A percentile compares a stretch with the other conserved stretches of the same genome.
Conservation (phyloP, 2,888 invertebrate genomes). For the Lydus trimaculatus region DNA sequence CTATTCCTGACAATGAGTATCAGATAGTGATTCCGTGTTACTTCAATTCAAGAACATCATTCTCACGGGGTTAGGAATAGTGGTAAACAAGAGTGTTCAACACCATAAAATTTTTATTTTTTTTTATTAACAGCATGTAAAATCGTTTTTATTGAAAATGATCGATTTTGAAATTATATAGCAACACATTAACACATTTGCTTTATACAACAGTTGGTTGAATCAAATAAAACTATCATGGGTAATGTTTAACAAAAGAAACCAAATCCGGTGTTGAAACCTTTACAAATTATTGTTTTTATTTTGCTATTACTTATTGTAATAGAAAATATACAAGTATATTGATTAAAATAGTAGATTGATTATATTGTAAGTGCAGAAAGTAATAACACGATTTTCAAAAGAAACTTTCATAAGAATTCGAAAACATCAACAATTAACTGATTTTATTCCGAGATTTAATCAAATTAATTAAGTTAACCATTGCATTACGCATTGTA, state of each 20-base stretch:
- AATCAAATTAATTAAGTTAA: too few relatives aligned
- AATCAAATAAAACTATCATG: constrained; percentile 1
- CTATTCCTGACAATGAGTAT: too few relatives aligned
- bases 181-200: constrained; percentile 24
- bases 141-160: constrained; percentile 26
- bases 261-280: not conserved
- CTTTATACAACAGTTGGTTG: constrained; percentile 11
- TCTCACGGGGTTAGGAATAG: too few relatives aligned
- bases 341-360: too few relatives aligned
- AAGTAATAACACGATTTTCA: too few relatives aligned
- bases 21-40: too few relatives aligned
- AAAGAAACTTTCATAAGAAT: too few relatives aligned
- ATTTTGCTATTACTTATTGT: not conserved
- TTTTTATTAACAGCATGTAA: constrained; percentile 14
- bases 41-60: too few relatives aligned
- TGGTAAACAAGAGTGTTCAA: constrained; percentile 10
- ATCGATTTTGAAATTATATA: constrained; percentile 33
- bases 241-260: not conserved
- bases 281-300: not conserved
- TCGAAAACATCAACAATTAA: too few relatives aligned
- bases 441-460: too few relatives aligned
- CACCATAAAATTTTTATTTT: constrained; percentile 15
- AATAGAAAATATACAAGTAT: not conserved
- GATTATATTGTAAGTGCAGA: too few relatives aligned
- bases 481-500: too few relatives aligned